Evolutionary conservation across 2,797 vertebrate genomes (phyloP), one percentile per base, ranked within the genome.

Genomic region (Chelon auratus): DNA sequence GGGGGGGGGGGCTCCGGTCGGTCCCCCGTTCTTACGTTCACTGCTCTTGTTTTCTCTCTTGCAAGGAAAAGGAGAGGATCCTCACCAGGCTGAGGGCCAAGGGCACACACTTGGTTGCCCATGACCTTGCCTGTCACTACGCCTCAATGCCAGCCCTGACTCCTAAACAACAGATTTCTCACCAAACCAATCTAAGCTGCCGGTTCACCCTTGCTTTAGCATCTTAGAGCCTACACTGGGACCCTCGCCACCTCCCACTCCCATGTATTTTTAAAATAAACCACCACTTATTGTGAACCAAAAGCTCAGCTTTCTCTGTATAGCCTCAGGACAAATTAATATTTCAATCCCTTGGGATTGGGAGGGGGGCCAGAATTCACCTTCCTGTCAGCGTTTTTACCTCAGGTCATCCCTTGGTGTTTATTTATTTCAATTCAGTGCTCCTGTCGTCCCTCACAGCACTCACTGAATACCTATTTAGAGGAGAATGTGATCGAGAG

Each of bases 311-410:
- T 83, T 94, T 95, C 94, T 92, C 93, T 92, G 86, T 91, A 91
- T 93, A 81, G 96, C 97, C 95, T 69, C 91, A 90, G 96, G 97
- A 94, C 92, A 96, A 95, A 97, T 97, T 97, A 96, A 97, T 97
- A 97, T 98, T 97, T 97, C 91, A 97, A 90, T 96, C 96, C 95
- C 95, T 94, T 88, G 95, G 93, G 96, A 93, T 94, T 94, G 84
- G 82, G 75, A 91, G 74, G 80, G 18, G 91, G 93, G 83, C 81
- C 92, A 90, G 82, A 42, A 91, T 91, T 91, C 94, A 88, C 80
- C 91, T 92, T 94, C 91, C 93, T 93, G 93, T 96, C 96, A 97
- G 95, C 93, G 88, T 91, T 95, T 92, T 80, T 87, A 78, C 62
- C 70, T 76, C 77, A 70, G 57, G 53, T 86, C 51, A 59, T 85